Evolutionary conservation across 64 coral and sea anemone genomes (phyloP), one percentile per base, ranked within the genome.

Genomic region (Actinia equina): DNA sequence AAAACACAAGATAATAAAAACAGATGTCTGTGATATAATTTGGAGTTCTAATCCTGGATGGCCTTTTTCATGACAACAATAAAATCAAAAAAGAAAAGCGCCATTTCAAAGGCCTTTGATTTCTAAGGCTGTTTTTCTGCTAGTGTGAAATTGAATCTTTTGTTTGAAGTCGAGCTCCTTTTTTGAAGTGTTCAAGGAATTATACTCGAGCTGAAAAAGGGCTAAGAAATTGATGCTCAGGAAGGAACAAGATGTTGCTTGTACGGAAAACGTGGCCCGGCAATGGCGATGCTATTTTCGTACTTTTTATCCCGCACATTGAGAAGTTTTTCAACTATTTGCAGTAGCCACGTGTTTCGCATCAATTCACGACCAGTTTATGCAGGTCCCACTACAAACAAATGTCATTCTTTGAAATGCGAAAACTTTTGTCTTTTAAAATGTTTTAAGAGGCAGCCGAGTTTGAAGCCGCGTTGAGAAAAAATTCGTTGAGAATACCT

Each of bases 261-360:
- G 9, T 74, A 10, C 55, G 55, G 69, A 74, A 74, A 74, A 74
- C 26, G 69, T 74, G 69, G n/a, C 25, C 69, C 30, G 30, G 4
- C 65, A 12, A 13, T 57, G 20, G 26, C n/a, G 26, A 74, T 74
- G 69, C 69, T 74, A 74, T 74, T 74, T 74, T 74, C 12, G 26
- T 74, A 74, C 22, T 74, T 41, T 74, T 15, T 74, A 74, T 65
- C 26, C n/a, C 22, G 65, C 65, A 71, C 65, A 71, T 26, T 74
- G 26, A 74, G 27, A 74, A 74, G 69, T 74, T 74, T 74, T 74
- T 65, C 55, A 74, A 74, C 69, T 74, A 26, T 74, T 74, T 74
- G 27, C 69, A 41, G 12, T 74, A 74, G 69, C 69, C 69, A 74
- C 69, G 69, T 74, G 69, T 8, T 74, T 12, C 0, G 26, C 11